Percentiles rank a stretch among this genome's conserved stretches.
These are phyloP conservation scores for Anser cygnoides DNA, from an alignment of 2,113 vertebrate species.

Conservation along the genomic window DNA sequence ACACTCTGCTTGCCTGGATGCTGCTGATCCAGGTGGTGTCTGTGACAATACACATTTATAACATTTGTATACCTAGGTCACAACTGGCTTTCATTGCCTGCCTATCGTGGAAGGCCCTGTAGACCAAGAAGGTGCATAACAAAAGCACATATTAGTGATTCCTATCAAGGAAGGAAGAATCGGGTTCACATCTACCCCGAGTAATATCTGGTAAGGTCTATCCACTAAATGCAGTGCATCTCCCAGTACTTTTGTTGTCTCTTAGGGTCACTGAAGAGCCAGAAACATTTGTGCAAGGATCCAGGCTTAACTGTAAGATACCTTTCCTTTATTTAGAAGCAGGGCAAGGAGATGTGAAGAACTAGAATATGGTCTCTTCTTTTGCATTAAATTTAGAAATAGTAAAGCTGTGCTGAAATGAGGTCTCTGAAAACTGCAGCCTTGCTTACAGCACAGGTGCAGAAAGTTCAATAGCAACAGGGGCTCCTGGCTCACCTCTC, in stretches of 20 bases:
- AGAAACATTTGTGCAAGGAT: not conserved
- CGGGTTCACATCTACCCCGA: not conserved
- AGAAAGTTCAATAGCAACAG: not conserved
- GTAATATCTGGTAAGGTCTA: not conserved
- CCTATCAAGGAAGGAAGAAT: not conserved
- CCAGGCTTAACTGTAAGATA: not conserved
- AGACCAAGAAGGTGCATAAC: not conserved
- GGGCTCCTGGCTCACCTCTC: not conserved
- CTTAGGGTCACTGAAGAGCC: not conserved
- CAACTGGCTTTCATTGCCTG: not conserved
- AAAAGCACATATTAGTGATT: not conserved
- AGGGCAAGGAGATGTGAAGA: not conserved
- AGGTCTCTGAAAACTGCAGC: not conserved
- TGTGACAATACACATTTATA: not conserved
- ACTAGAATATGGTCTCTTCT: not conserved
- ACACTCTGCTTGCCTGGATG: not conserved
- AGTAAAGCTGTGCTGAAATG: not conserved
- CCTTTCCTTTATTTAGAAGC: not conserved
- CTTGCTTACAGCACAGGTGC: not conserved
- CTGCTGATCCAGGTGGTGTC: not conserved
- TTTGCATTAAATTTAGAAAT: not conserved
- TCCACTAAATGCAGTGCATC: not conserved
- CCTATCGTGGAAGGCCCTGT: not conserved
- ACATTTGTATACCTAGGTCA: not conserved
- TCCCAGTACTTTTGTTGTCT: not conserved